A percentile compares a stretch with the other conserved stretches of the same genome.
These are phyloP conservation scores for Hippocampus guttulatus DNA, from an alignment of 2,113 vertebrate species.

Conservation along the genomic window DNA sequence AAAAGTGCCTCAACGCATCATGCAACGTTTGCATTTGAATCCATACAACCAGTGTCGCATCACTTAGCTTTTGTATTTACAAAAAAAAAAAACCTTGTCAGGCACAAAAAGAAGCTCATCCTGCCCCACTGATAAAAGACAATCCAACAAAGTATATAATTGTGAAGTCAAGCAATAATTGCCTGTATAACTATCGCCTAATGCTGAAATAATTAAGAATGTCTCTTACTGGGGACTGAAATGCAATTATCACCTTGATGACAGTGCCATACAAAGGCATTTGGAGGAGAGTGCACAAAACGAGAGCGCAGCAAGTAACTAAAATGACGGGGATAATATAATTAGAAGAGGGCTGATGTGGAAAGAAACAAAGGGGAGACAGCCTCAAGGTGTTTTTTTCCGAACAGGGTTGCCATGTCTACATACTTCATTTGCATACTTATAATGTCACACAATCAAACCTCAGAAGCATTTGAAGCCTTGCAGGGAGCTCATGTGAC, in stretches of 20 bases:
- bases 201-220: constrained; percentile 70
- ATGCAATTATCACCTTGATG: constrained; percentile 72
- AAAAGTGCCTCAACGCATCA: constrained; percentile 53
- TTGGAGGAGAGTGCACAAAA: constrained; percentile 44
- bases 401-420: constrained; percentile 61
- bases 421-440: constrained; percentile 65
- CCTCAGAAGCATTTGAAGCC: constrained; percentile 42
- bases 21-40: constrained; percentile 55
- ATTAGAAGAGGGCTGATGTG: constrained; percentile 62
- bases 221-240: constrained; percentile 65
- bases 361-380: constrained; percentile 58
- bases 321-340: constrained; percentile 63
- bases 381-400: constrained; percentile 55
- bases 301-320: constrained; percentile 56
- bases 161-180: constrained; percentile 70
- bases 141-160: constrained; percentile 72
- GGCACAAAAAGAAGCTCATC: constrained; percentile 51
- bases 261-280: constrained; percentile 58
- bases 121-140: constrained; percentile 65
- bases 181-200: constrained; percentile 66
- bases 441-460: constrained; percentile 56
- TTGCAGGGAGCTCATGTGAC: constrained; percentile 13
- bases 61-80: constrained; percentile 54
- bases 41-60: constrained; percentile 48
- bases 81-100: constrained; percentile 48